A percentile compares a stretch with the other conserved stretches of the same genome.
phyloP scores from a whole-genome alignment of 2,888 invertebrate species.

The Digitonthophagus gazella region DNA sequence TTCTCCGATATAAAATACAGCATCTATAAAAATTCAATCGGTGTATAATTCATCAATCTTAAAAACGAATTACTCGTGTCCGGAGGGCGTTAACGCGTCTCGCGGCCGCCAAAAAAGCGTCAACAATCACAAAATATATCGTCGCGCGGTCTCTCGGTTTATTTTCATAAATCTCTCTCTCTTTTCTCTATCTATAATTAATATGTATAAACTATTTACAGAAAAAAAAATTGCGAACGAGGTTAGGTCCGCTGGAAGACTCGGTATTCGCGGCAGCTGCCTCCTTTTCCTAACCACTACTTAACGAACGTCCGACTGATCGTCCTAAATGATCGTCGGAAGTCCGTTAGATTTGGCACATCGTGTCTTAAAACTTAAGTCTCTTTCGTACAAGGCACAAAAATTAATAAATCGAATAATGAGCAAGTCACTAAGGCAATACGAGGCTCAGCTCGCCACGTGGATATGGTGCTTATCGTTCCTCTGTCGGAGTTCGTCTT shows the following conservation, averaged over 20 bases:
- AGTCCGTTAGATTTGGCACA: not conserved
- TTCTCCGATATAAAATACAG: not conserved
- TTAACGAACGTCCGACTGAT: too few species aligned
- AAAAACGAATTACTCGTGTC: not conserved
- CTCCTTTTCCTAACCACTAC: not conserved
- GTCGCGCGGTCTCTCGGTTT: not conserved
- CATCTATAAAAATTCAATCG: not conserved
- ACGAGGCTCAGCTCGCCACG: not conserved
- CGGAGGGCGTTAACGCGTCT: too few species aligned
- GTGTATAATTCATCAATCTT: not conserved
- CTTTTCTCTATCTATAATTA: not conserved
- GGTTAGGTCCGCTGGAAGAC: not conserved
- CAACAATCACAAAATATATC: not conserved
- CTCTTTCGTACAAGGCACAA: not conserved
- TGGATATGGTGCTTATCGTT: constrained; percentile 35
- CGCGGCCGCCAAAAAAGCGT: not conserved
- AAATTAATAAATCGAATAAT: not conserved
- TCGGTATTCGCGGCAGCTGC: not conserved
- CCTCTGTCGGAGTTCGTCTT: constrained; percentile 47
- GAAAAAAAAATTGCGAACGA: not conserved
- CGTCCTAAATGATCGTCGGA: too few species aligned
- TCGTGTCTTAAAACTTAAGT: not conserved
- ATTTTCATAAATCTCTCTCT: not conserved
- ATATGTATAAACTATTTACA: not conserved
- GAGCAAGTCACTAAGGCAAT: not conserved